These are phyloP conservation scores for Gonioctena quinquepunctata DNA, from an alignment of 1,140 invertebrate genomes.

Conservation along the genomic window DNA sequence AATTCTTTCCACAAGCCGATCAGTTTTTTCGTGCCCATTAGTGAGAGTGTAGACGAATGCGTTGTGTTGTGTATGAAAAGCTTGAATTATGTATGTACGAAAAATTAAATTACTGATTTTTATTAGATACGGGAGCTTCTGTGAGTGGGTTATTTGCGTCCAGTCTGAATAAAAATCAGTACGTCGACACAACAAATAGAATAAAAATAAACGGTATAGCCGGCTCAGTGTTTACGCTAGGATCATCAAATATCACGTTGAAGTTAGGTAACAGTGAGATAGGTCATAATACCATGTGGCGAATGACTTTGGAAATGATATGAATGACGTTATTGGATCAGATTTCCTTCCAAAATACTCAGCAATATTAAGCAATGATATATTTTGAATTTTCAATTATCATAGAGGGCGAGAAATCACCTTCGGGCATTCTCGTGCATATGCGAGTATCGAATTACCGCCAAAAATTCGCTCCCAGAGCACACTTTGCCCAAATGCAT, in stretches of 20 bases:
- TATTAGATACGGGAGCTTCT: slow-evolving; percentile 26
- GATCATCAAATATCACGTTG: slow-evolving; percentile 19
- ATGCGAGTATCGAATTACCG: no score
- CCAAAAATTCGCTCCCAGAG: no score
- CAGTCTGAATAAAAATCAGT: slow-evolving; percentile 14
- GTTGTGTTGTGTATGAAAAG: slow-evolving; percentile 12
- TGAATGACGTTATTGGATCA: slow-evolving; percentile 29
- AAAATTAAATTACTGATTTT: slow-evolving; percentile 16
- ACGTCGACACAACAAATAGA: slow-evolving; percentile 13
- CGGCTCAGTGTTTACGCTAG: slow-evolving; percentile 9
- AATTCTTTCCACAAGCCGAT: not conserved
- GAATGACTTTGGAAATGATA: slow-evolving; percentile 18
- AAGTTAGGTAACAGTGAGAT: not conserved
- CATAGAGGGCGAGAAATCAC: no score
- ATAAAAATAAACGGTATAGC: slow-evolving; percentile 20
- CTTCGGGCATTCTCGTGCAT: no score
- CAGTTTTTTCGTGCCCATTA: slow-evolving; percentile 10
- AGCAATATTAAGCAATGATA: slow-evolving; percentile 23
- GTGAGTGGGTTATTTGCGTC: slow-evolving; percentile 23
- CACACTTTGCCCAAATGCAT: no score
- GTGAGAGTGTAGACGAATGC: not conserved
- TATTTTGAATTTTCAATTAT: no score
- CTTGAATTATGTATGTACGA: slow-evolving; percentile 22
- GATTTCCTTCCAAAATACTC: slow-evolving; percentile 25
- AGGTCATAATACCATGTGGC: slow-evolving; percentile 24